Base-by-base conservation (phyloP, 92 coral and sea anemone genomes). In the Siderastrea siderea region DNA sequence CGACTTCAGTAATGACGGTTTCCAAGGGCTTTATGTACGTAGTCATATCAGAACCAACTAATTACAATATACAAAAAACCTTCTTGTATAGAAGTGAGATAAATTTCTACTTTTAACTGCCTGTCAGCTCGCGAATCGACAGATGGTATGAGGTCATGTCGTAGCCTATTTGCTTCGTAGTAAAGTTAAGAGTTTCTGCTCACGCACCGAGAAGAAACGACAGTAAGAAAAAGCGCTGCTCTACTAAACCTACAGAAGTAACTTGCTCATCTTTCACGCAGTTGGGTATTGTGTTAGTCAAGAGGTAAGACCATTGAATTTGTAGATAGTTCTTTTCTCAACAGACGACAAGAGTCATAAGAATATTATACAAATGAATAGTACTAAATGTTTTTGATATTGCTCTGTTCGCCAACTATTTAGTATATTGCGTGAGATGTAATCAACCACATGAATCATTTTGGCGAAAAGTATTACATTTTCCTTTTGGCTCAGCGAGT, bases 1-100 rank as follows among this genome's bases (percentile, higher is more conserved):
- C 3, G 47, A 54, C 66, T 9, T 46, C 2, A 7, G 59, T 63
- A 16, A 3, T 79, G 84, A 79, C 84, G 47, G 71, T 79, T 79
- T n/a, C 84, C n/a, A 10, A 16, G 54, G 61, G 16, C 49, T 10
- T 14, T 63, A 47, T 10, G 47, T 66, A 26, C 45, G 68, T 44
- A 44, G 81, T n/a, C 68, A 66, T 63, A 47, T 64, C 10, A 11
- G 45, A 48, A 79, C 47, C 38, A 63, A 62, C 46, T 63, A 43
- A 48, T 63, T 55, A 6, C 73, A 3, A n/a, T 5, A 17, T 17
- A 16, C 10, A 3, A 44, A 61, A 7, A n/a, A 44, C n/a, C 47
- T 19, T 58, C 58, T 19, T 51, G 26, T 12, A 7, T 44, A 45
- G 57, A 57, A 66, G 49, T 6, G 73, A 63, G 14, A 47, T 79